Base-by-base conservation (phyloP, 2,797 vertebrate genomes). In the Alosa sapidissima region DNA sequence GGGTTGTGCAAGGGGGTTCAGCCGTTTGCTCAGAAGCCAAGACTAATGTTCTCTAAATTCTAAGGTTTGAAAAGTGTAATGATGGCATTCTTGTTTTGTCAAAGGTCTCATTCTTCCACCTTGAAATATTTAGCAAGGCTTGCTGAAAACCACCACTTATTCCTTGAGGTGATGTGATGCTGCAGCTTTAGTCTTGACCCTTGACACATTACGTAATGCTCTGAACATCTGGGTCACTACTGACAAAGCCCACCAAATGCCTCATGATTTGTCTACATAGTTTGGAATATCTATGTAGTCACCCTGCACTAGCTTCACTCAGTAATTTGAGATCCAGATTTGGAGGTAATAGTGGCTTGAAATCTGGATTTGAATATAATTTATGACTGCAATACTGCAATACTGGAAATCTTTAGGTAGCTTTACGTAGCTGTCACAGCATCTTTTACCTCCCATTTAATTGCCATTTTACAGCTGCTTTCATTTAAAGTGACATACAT, bases 1-100 rank as follows among this genome's bases (percentile, higher is more conserved):
- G n/a, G n/a, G n/a, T n/a, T n/a, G n/a, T 28, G 28, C 28, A 28
- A 55, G n/a, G 49, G 33, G 19, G 58, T 45, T 55, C 72, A 14
- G 9, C 21, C 81, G 81, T 82, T 75, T 49, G 36, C 54, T 83
- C 78, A 14, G 21, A 82, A 87, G 81, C 82, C 72, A 41, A 86
- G 82, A 85, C 84, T 62, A 83, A 85, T 83, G 62, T 81, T 86
- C 84, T 82, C 72, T 9, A 48, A 81, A 72, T 81, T 62, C 45
- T 33, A 45, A 81, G 82, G 55, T 48, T 81, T 81, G 48, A 19
- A 83, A 45, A 72, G 58, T 49, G 85, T 83, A 52, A 81, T 45
- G 65, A 75, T 81, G 45, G 41, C 78, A 58, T 21, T 81, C 86
- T 85, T 82, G 75, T 85, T 84, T 84, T 82, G 68, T 86, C 84